Evolutionary conservation across 2,888 invertebrate genomes (phyloP), one percentile per base, ranked within the genome.

Genomic region (Gandaritis pyraliata): DNA sequence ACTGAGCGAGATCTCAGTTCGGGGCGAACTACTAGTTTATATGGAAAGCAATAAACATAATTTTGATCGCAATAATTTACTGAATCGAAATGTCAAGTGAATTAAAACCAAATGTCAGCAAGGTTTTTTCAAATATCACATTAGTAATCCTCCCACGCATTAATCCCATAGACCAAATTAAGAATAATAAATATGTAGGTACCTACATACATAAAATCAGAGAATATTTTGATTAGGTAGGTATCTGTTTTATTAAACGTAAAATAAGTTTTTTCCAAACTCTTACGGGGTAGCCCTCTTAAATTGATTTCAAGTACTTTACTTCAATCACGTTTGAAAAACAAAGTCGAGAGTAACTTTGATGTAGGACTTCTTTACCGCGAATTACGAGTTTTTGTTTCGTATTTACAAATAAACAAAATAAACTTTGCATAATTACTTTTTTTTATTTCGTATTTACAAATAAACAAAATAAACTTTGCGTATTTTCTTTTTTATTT

Each of bases 61-160:
- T 39, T 38, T 8, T 41, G 39, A 51, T 51, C 38, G n/a, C 50
- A 50, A 38, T 29, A 13, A 39, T n/a, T 39, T 23, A 39, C 36
- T 29, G 11, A 13, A 15, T 51, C n/a, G 13, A 18, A 36, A 53
- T 53, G 33, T 53, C 53, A 53, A 53, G 36, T 53, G n/a, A 45
- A 53, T 53, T 36, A 36, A n/a, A 6, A 3, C 16, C 33, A 53
- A 53, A 53, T 53, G 43, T 18, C 53, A 53, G 46, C 53, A 6
- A 13, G 43, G 30, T 52, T 43, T 49, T 12, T 11, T 33, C 8
- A 53, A 53, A 53, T 53, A 45, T 36, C 53, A 53, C 16, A 46
- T 36, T 8, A 5, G 33, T 13, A 12, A n/a, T 43, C 45, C 18
- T 18, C 53, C 53, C 33, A 53, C 53, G 53, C 53, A 12, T n/a